Evolutionary conservation across 2,888 invertebrate species (phyloP).

Genomic region (Laothoe populi): DNA sequence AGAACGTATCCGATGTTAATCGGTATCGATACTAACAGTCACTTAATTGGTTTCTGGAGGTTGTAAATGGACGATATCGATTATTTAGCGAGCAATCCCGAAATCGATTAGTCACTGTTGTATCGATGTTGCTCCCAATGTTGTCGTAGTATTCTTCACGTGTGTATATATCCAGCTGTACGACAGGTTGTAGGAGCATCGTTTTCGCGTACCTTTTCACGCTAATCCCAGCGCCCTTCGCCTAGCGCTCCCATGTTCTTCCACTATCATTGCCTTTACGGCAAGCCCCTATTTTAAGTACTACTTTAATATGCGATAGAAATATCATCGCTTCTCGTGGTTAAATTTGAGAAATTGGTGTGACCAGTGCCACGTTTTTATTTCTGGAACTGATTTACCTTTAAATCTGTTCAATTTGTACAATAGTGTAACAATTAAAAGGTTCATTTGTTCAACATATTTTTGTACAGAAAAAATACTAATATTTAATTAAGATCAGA

Average conservation of each 20-base stretch:
- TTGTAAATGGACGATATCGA: constrained; percentile 31
- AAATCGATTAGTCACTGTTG: constrained; percentile 50
- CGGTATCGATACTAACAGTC: constrained; percentile 39
- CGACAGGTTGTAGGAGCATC: constrained; percentile 44
- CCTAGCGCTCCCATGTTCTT: constrained; percentile 78
- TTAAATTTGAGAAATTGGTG: neutral
- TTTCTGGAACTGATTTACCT: neutral
- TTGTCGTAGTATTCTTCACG: constrained; percentile 34
- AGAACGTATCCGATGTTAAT: constrained; percentile 8
- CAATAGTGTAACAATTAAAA: neutral
- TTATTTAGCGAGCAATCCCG: constrained; percentile 49
- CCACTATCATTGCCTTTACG: constrained; percentile 73
- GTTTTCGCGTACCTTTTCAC: constrained; percentile 48
- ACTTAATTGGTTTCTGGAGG: constrained; percentile 56
- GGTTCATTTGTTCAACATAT: too few relatives aligned
- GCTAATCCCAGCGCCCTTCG: constrained; percentile 71
- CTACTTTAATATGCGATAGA: constrained; percentile 61
- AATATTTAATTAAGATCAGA: constrained; percentile 4
- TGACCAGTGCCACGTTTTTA: neutral
- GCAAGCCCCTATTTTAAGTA: constrained; percentile 61
- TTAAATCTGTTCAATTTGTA: too few relatives aligned
- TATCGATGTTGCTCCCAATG: constrained; percentile 48
- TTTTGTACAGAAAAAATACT: too few relatives aligned
- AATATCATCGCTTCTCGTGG: constrained; percentile 30
- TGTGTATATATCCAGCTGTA: constrained; percentile 39